Evolutionary conservation across 2,113 vertebrate species (phyloP).

Genomic region (Myrmecobius fasciatus): DNA sequence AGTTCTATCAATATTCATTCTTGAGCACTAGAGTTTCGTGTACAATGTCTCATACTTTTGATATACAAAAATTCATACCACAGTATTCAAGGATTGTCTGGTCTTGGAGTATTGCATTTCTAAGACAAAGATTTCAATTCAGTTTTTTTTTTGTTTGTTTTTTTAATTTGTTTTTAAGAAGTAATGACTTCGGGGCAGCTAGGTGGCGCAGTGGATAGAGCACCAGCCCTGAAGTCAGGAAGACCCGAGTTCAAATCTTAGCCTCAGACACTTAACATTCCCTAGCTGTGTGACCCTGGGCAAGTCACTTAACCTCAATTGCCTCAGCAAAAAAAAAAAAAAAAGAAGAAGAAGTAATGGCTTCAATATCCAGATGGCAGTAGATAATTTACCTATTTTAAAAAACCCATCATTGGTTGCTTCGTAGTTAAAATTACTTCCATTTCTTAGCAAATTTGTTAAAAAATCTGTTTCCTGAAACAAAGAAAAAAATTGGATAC

Average conservation of each 20-base stretch:
- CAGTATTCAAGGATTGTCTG: constrained; percentile 25
- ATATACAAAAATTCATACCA: background rate
- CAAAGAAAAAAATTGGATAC: constrained; percentile 17
- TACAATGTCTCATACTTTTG: rapidly evolving
- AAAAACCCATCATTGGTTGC: constrained; percentile 82
- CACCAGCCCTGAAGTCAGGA: too few species aligned
- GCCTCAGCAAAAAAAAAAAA: too few species aligned
- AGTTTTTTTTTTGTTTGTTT: background rate
- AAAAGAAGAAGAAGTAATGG: too few species aligned
- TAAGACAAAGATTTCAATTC: background rate
- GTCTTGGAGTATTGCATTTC: background rate
- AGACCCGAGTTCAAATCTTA: too few species aligned
- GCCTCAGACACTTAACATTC: too few species aligned
- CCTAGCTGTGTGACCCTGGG: too few species aligned
- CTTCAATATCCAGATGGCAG: constrained; percentile 39
- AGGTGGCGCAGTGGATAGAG: too few species aligned
- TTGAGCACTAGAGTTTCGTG: background rate
- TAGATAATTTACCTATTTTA: constrained; percentile 80
- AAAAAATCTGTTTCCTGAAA: constrained; percentile 71
- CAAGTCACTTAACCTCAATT: too few species aligned
- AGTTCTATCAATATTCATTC: background rate
- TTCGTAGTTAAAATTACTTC: constrained; percentile 72
- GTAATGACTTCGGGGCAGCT: too few species aligned
- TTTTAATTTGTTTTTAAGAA: background rate
- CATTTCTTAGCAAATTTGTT: constrained; percentile 33